Evolutionary conservation across 35 echinoderm and acorn worm species (phyloP), one percentile per base, ranked within the genome.

Genomic region (Heliocidaris tuberculata): DNA sequence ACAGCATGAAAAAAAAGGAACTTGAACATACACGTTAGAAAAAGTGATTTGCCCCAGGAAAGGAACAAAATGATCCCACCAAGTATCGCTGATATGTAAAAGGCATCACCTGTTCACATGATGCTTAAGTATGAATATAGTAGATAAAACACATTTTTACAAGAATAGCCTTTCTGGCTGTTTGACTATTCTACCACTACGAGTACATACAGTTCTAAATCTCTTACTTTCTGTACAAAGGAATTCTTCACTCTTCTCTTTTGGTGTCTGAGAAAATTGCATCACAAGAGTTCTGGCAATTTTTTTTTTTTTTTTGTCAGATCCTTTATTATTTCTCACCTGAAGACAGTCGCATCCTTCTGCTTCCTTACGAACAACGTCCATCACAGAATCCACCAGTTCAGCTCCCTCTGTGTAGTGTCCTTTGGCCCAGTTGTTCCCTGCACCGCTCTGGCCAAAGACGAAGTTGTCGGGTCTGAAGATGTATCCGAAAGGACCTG

Each of bases 401-500:
- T 98, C 96, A 93, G 97, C 97, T 0, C 97, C 97, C 92, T 98
- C 97, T 86, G 97, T 98, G 85, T 98, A 98, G 93, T 98, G 97
- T 32, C 97, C 97, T 48, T 98, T 98, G 3, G 97, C 97, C 97
- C 97, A 98, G 94, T 98, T 98, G 93, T 98, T 98, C 92, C 97
- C 97, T 15, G 97, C 97, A 35, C 97, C 97, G 94, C 96, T 98
- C 97, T 98, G 97, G 86, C 97, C 97, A 49, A 98, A 98, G 6
- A 98, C 96, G 92, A 96, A 98, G 94, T 98, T 98, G 91, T 98
- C 97, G 86, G 97, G 97, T 96, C 96, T 97, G 94, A 97, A 97
- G 35, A 96, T 96, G 59, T 95, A 94, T 47, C 97, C 97, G 87
- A 97, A 97, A 85, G 97, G 96, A 47, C 96, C 97, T 29, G 97